phyloP scores from a whole-genome alignment of 2,888 invertebrate genomes.

The Tenthredo scrophulariae region DNA sequence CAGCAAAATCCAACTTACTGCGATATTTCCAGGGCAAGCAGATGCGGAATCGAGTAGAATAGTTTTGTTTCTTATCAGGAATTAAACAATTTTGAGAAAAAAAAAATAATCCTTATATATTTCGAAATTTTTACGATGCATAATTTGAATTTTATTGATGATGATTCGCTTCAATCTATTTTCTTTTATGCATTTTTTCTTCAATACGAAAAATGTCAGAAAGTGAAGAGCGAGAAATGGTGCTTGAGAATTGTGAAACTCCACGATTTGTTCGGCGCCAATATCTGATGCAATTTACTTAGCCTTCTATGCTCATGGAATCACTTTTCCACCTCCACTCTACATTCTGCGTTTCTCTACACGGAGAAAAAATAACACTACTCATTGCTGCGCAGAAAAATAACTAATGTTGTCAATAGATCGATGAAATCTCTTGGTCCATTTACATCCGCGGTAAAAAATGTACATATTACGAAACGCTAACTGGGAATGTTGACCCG shows the following conservation, averaged over 20 bases:
- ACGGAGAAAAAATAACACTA: too few species aligned
- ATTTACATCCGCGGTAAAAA: slow-evolving; percentile 19
- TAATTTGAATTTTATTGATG: background rate
- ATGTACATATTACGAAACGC: background rate
- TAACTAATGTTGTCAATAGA: too few species aligned
- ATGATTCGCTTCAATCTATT: background rate
- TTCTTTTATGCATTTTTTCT: background rate
- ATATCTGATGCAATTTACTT: slow-evolving; percentile 22
- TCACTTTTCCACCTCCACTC: background rate
- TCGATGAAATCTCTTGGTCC: slow-evolving; percentile 26
- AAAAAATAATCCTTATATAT: background rate
- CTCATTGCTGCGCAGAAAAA: too few species aligned
- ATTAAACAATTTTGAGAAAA: background rate
- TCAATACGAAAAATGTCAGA: background rate
- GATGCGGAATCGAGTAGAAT: background rate
- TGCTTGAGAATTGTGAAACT: background rate
- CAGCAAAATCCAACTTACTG: background rate
- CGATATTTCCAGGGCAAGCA: background rate
- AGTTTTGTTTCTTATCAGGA: background rate
- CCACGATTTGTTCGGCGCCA: background rate
- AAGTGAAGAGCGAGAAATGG: background rate
- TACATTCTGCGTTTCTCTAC: slow-evolving; percentile 9
- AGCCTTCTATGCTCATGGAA: background rate
- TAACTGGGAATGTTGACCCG: background rate
- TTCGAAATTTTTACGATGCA: background rate